Evolutionary conservation across 2,113 vertebrate genomes (phyloP).

Genomic region (Acrocephalus arundinaceus): DNA sequence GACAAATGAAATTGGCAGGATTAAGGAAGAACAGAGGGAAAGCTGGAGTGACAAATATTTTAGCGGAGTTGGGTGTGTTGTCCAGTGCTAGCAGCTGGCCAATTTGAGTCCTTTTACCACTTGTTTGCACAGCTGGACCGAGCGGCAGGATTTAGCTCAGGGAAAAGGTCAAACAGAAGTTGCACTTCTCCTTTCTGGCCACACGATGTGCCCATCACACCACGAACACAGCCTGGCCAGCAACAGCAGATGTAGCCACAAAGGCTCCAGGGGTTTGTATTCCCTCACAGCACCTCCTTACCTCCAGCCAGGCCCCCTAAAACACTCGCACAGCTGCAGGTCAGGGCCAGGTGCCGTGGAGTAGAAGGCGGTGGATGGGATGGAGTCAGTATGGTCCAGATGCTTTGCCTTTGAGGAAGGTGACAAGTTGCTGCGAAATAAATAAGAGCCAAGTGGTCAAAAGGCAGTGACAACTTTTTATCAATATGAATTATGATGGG

Average conservation of each 20-base stretch:
- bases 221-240: neutral
- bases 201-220: constrained; percentile 45
- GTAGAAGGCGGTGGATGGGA: neutral
- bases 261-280: neutral
- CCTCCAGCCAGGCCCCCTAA: neutral
- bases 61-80: neutral
- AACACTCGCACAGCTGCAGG: neutral
- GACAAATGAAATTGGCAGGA: neutral
- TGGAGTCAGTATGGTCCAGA: neutral
- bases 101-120: neutral
- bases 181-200: constrained; percentile 41
- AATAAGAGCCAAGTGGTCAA: neutral
- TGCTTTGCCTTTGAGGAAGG: neutral
- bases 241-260: fast-evolving
- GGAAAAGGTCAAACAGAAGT: neutral
- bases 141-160: neutral
- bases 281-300: neutral
- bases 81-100: neutral
- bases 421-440: neutral
- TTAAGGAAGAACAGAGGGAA: neutral
- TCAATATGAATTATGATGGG: neutral
- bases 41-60: neutral
- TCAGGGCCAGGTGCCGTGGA: neutral
- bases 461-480: neutral
- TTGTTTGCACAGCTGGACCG: neutral